These are phyloP conservation scores for Eolophus roseicapilla DNA, from an alignment of 2,113 vertebrate species.

Conservation along the genomic window DNA sequence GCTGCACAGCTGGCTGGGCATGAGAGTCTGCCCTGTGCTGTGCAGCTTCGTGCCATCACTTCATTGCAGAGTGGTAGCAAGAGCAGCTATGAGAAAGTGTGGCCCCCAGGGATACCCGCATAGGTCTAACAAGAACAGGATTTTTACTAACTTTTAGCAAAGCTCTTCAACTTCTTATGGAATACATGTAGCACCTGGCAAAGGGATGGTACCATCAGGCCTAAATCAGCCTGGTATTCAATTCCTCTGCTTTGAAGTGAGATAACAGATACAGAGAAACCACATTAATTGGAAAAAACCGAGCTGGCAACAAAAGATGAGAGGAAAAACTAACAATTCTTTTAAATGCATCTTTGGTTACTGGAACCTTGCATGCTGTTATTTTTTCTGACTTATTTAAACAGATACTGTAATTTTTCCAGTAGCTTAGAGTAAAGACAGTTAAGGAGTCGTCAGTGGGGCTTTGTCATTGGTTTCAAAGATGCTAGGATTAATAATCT, in stretches of 20 bases:
- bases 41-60: accelerated
- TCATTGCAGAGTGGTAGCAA: not conserved
- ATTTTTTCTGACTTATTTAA: not conserved
- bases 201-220: not conserved
- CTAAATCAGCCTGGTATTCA: not conserved
- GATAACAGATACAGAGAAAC: not conserved
- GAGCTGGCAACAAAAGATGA: not conserved
- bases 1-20: accelerated
- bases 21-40: not conserved
- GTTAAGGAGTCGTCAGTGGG: not conserved
- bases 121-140: not conserved
- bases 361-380: not conserved
- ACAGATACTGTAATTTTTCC: not conserved
- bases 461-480: not conserved
- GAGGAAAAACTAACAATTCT: not conserved
- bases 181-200: not conserved
- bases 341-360: not conserved
- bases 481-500: not conserved
- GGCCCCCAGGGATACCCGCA: not conserved
- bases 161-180: not conserved
- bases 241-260: not conserved
- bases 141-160: not conserved
- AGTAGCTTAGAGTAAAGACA: not conserved
- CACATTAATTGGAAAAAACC: not conserved
- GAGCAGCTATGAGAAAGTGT: not conserved